phyloP scores from a whole-genome alignment of 2,113 vertebrate species.

The Onychostruthus taczanowskii region DNA sequence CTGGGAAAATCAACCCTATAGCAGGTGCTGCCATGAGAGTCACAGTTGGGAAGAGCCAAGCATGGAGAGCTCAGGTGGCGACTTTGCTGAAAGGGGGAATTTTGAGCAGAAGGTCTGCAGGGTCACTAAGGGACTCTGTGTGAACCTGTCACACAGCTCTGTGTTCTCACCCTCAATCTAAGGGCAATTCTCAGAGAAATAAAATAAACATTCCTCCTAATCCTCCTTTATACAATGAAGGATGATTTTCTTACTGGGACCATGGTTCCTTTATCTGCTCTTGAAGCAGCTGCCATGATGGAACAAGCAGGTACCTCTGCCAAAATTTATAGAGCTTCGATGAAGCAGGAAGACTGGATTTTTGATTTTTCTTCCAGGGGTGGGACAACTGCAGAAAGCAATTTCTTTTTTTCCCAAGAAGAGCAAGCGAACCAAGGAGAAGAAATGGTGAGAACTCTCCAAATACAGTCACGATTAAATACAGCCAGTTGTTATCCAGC shows the following conservation, averaged over 20 bases:
- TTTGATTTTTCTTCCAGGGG: too few relatives aligned
- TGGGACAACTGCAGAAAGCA: neutral
- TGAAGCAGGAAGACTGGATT: neutral
- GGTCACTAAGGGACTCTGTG: neutral
- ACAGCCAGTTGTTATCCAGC: neutral
- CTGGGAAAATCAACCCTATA: neutral
- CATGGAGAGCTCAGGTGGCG: fast-evolving
- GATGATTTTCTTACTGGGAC: neutral
- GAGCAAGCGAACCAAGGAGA: neutral
- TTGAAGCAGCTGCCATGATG: neutral
- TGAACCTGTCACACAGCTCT: neutral
- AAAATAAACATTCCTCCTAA: neutral
- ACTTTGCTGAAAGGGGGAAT: neutral
- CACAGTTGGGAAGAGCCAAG: fast-evolving
- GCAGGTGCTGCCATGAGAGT: neutral
- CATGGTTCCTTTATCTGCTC: neutral
- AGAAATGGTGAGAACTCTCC: neutral
- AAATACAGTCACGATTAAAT: neutral
- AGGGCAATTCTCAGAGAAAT: neutral
- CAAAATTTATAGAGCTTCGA: neutral
- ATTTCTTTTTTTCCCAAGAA: neutral
- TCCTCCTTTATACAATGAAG: neutral
- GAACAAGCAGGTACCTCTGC: neutral
- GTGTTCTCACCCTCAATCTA: neutral
- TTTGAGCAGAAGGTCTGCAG: neutral